Evolutionary conservation across 2,888 invertebrate species (phyloP).

Genomic region (Sialis lutaria): DNA sequence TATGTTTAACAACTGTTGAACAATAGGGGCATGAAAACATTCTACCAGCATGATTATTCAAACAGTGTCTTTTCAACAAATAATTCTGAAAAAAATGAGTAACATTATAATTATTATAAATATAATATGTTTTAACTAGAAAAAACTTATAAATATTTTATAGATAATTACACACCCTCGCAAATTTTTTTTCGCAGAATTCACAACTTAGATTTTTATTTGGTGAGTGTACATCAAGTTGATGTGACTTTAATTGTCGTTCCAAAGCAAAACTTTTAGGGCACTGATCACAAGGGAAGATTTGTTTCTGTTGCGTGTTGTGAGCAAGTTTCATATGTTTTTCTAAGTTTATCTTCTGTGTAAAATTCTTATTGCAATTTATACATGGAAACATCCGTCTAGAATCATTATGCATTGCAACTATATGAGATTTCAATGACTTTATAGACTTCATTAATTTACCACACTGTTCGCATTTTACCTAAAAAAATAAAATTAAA

Average conservation of each 20-base stretch:
- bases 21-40: slow-evolving; percentile 19
- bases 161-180: neutral
- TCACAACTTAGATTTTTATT: neutral
- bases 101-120: neutral
- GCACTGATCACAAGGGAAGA: slow-evolving; percentile 6
- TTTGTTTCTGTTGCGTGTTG: slow-evolving; percentile 11
- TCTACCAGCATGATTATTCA: neutral
- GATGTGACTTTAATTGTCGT: neutral
- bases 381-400: slow-evolving; percentile 9
- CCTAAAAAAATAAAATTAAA: slow-evolving; percentile 1
- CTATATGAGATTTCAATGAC: slow-evolving; percentile 5
- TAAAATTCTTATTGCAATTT: slow-evolving; percentile 12
- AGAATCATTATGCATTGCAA: slow-evolving; percentile 2
- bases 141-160: neutral
- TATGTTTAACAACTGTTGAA: slow-evolving; percentile 19
- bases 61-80: slow-evolving; percentile 1
- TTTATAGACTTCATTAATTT: slow-evolving; percentile 13
- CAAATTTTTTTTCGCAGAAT: slow-evolving; percentile 7
- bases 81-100: slow-evolving; percentile 2
- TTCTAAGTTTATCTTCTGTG: slow-evolving; percentile 11
- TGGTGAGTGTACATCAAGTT: neutral
- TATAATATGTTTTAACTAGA: neutral
- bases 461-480: slow-evolving; percentile 10
- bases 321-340: slow-evolving; percentile 12
- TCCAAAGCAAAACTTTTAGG: neutral